Conservation (phyloP, 2,113 vertebrate species). For the Felis chaus region DNA sequence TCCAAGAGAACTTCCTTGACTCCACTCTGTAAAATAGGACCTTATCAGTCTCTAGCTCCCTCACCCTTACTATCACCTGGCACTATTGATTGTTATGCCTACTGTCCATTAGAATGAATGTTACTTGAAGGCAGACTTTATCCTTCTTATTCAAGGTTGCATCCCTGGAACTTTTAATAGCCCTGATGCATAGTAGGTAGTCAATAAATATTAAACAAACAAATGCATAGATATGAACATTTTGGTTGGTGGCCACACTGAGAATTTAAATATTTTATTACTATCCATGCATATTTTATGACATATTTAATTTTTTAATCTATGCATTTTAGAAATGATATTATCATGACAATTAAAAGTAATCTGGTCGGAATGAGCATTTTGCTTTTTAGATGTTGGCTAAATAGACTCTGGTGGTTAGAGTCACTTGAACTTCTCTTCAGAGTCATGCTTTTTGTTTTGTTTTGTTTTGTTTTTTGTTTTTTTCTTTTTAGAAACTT, state of each 20-base stretch:
- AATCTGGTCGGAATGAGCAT: background rate
- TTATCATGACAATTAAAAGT: conserved; percentile 7
- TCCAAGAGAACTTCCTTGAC: background rate
- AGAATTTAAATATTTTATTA: conserved; percentile 25
- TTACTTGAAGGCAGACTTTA: background rate
- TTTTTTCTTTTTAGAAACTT: background rate
- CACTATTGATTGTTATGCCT: background rate
- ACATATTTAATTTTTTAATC: background rate
- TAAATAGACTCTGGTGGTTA: background rate
- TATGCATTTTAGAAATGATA: conserved; percentile 15
- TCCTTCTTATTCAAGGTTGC: background rate
- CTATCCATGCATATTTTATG: background rate
- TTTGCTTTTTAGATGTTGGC: background rate
- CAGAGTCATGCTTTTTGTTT: background rate
- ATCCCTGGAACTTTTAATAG: background rate
- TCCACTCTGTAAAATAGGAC: accelerated
- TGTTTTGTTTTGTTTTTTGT: background rate
- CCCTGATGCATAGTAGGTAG: background rate
- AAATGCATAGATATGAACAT: background rate
- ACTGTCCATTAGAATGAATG: background rate
- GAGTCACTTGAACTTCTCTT: background rate
- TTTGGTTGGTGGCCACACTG: background rate
- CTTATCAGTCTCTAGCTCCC: background rate
- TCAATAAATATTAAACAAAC: background rate
- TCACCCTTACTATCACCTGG: background rate